Evolutionary conservation across 2,797 vertebrate genomes (phyloP).

Genomic region (Platalea minor): DNA sequence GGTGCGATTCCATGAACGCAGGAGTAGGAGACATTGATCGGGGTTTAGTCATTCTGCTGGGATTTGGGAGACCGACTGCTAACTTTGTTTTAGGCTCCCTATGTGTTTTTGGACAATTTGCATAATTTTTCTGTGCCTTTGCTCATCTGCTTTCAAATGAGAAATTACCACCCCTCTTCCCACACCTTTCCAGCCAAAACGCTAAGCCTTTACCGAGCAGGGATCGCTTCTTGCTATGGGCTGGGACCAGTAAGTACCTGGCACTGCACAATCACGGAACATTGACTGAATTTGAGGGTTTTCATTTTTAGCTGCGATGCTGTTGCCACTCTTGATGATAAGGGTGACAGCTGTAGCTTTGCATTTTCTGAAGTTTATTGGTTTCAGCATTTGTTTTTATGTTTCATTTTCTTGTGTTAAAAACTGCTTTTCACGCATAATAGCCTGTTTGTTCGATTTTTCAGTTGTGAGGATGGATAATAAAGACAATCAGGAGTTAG

Average conservation of each 20-base stretch:
- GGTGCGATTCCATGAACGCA: rapidly evolving
- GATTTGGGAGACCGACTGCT: neutral
- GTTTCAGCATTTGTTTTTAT: slow-evolving; percentile 5
- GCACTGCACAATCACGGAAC: neutral
- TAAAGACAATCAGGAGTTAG: neutral
- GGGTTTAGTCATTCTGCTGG: neutral
- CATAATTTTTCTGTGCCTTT: neutral
- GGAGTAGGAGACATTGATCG: neutral
- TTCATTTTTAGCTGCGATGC: neutral
- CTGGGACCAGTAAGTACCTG: neutral
- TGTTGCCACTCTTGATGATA: neutral
- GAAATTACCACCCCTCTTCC: neutral
- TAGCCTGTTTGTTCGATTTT: neutral
- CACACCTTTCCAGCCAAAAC: neutral
- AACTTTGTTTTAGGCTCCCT: neutral
- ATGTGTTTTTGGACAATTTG: neutral
- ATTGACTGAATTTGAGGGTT: neutral
- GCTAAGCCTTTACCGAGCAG: neutral
- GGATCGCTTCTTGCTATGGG: neutral
- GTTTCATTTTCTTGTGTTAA: slow-evolving; percentile 8
- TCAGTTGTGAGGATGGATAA: neutral
- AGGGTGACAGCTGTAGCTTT: slow-evolving; percentile 22
- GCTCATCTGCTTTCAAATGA: neutral
- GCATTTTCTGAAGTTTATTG: slow-evolving; percentile 5
- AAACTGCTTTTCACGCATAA: neutral